A percentile compares a stretch with the other conserved stretches of the same genome.
Conservation (phyloP, 2,797 vertebrate species). For the Crocodylus rhombifer region DNA sequence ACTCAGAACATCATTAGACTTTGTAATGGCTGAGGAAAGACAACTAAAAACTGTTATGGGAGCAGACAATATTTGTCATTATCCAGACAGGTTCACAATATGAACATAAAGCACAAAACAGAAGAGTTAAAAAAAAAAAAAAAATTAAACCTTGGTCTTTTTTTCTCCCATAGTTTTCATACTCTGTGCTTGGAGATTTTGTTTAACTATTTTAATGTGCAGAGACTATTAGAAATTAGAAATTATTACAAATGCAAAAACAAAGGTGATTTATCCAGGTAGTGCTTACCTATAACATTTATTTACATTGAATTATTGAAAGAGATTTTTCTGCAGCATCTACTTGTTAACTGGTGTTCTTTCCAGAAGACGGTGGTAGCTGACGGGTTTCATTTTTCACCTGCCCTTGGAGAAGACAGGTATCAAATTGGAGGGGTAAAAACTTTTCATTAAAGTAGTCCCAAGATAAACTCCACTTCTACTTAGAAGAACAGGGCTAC, state of each 20-base stretch:
- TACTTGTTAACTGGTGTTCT: not conserved
- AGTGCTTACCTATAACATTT: not conserved
- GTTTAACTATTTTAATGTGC: not conserved
- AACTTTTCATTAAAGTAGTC: not conserved
- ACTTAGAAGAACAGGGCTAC: not conserved
- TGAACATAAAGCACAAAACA: not conserved
- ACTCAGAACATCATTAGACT: not conserved
- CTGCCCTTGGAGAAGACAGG: not conserved
- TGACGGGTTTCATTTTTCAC: not conserved
- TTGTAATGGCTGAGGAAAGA: not conserved
- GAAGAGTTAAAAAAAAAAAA: not conserved
- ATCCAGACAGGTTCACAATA: not conserved
- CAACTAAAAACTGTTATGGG: not conserved
- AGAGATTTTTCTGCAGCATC: not conserved
- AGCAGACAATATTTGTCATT: not conserved
- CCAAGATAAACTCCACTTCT: not conserved
- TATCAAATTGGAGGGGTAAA: not conserved
- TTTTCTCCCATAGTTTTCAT: not conserved
- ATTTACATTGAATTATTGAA: not conserved
- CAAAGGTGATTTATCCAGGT: not conserved
- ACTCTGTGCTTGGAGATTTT: not conserved
- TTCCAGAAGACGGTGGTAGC: not conserved
- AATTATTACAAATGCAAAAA: not conserved
- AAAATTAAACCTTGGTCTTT: not conserved
- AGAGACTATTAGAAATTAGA: not conserved